Evolutionary conservation across 2,888 invertebrate genomes (phyloP).

Genomic region (Ormyrus labotus): DNA sequence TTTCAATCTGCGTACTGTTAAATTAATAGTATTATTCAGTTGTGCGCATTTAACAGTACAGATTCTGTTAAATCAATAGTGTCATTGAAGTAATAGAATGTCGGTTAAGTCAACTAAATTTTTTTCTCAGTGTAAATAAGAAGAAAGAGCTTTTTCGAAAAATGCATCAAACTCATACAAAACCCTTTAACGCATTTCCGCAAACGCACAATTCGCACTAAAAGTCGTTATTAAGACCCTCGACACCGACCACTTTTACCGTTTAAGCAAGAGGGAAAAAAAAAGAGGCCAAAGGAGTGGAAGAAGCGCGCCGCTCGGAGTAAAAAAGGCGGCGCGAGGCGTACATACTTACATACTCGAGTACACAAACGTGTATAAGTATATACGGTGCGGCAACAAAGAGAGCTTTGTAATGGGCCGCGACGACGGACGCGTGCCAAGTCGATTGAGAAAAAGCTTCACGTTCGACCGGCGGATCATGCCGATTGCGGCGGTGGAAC

Average conservation of each 20-base stretch:
- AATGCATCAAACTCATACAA: background rate
- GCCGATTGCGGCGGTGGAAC: constrained; percentile 24
- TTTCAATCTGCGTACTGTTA: too few relatives aligned
- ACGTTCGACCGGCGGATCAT: constrained; percentile 34
- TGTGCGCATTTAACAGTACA: too few relatives aligned
- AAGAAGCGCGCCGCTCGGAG: background rate
- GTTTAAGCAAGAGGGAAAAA: background rate
- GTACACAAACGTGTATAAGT: background rate
- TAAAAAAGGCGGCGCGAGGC: background rate
- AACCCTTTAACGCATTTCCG: background rate
- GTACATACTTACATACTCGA: background rate
- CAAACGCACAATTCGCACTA: background rate
- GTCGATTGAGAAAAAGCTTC: constrained; percentile 38
- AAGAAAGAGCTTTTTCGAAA: too few relatives aligned
- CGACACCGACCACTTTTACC: constrained; percentile 4
- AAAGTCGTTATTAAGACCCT: background rate
- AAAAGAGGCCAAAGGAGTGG: background rate
- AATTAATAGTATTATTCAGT: too few relatives aligned
- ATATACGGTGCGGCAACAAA: background rate
- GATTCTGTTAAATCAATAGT: too few relatives aligned
- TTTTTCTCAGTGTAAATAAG: too few relatives aligned
- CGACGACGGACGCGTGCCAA: constrained; percentile 19
- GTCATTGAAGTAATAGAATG: too few relatives aligned
- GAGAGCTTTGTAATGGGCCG: constrained; percentile 14
- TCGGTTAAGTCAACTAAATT: too few relatives aligned